Percentiles rank a stretch among this genome's conserved stretches.
Conservation (phyloP, 2,113 vertebrate genomes). For the Amblyornis subalaris region DNA sequence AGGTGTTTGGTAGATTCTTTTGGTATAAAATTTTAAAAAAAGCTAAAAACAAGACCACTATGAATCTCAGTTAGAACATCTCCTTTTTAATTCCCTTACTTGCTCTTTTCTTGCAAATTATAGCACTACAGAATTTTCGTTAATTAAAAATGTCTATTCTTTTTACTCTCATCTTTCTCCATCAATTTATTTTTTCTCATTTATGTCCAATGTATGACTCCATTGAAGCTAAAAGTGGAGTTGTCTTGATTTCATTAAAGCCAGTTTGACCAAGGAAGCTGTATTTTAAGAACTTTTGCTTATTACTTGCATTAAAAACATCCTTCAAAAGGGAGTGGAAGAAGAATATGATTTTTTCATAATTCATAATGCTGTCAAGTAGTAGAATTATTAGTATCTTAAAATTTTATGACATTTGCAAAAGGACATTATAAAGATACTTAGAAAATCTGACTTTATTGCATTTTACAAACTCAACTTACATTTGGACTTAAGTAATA, state of each 20-base stretch:
- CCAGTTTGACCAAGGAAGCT: background rate
- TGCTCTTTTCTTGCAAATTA: background rate
- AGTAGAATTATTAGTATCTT: constrained; percentile 55
- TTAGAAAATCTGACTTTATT: constrained; percentile 58
- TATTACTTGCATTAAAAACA: constrained; percentile 39
- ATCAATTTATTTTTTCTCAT: background rate
- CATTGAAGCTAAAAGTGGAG: background rate
- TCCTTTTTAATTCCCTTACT: background rate
- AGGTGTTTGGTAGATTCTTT: background rate
- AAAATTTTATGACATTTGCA: constrained; percentile 65
- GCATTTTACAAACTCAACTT: constrained; percentile 49
- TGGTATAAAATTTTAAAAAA: background rate
- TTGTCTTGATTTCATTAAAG: background rate
- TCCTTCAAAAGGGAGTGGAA: constrained; percentile 6
- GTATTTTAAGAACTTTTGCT: background rate
- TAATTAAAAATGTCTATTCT: background rate
- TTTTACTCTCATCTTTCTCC: background rate
- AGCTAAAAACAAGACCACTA: background rate
- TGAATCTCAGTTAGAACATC: background rate
- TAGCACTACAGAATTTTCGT: background rate
- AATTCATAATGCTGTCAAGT: constrained; percentile 53
- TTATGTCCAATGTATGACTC: background rate
- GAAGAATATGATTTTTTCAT: constrained; percentile 41
- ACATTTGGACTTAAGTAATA: constrained; percentile 49
- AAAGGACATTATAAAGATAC: constrained; percentile 43